Conservation (phyloP, 2,113 vertebrate genomes). For the Zonotrichia leucophrys region DNA sequence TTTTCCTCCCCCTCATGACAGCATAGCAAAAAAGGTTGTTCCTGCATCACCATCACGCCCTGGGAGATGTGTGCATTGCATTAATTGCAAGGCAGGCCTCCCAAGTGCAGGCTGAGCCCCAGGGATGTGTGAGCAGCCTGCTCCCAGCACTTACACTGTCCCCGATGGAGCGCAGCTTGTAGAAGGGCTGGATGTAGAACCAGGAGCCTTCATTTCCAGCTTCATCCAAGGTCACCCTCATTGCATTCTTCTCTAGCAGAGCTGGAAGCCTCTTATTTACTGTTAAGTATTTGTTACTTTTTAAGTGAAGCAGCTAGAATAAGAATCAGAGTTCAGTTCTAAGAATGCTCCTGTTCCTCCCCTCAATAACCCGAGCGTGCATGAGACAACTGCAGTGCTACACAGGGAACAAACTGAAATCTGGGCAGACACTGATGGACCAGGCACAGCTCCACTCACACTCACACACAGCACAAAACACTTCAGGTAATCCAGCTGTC, state of each 20-base stretch:
- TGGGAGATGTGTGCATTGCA: background rate
- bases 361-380: background rate
- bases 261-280: constrained; percentile 98
- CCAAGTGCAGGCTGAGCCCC: background rate
- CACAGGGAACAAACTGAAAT: background rate
- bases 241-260: constrained; percentile 96
- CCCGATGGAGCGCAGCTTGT: constrained; percentile 96
- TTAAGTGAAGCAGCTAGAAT: constrained; percentile 93
- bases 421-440: fast-evolving
- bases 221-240: constrained; percentile 95
- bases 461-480: background rate
- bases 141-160: constrained; percentile 86
- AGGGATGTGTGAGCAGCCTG: fast-evolving
- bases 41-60: background rate
- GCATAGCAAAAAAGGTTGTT: background rate
- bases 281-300: constrained; percentile 98
- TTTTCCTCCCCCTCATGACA: constrained; percentile 44
- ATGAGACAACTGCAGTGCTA: background rate
- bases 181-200: constrained; percentile 99
- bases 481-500: fast-evolving
- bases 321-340: constrained; percentile 65
- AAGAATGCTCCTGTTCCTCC: constrained; percentile 41
- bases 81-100: background rate
- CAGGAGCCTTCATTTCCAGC: constrained; percentile 98
- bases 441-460: background rate